Conservation (phyloP, 2,888 invertebrate genomes). For the Mantis religiosa region DNA sequence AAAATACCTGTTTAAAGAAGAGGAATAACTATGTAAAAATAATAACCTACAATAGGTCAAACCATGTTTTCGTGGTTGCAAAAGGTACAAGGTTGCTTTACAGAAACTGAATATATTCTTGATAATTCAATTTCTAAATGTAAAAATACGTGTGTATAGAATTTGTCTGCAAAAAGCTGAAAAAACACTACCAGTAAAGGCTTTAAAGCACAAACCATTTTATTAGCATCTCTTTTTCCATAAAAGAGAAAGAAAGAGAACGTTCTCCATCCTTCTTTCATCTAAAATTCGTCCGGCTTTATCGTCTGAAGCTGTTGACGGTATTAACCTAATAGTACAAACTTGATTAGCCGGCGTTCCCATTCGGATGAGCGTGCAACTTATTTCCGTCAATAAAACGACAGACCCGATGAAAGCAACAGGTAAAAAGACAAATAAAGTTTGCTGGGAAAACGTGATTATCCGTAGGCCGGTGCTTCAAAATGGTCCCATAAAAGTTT, state of each 20-base stretch:
- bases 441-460: neutral
- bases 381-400: neutral
- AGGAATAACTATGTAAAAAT: no score
- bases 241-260: no score
- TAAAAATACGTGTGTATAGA: no score
- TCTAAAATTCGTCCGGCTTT: neutral
- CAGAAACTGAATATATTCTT: no score
- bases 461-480: neutral
- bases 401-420: neutral
- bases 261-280: neutral
- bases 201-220: neutral
- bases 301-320: neutral
- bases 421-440: neutral
- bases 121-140: no score
- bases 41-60: no score
- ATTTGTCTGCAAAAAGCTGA: no score
- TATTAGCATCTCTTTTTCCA: no score
- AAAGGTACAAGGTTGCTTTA: no score
- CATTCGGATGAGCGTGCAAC: neutral
- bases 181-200: no score
- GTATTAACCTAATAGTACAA: neutral
- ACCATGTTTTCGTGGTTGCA: no score
- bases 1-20: no score
- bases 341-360: neutral
- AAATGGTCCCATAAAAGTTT: neutral